A percentile compares a stretch with the other conserved stretches of the same genome.
phyloP scores from a whole-genome alignment of 2,888 invertebrate species.

The Bedellia somnulentella region DNA sequence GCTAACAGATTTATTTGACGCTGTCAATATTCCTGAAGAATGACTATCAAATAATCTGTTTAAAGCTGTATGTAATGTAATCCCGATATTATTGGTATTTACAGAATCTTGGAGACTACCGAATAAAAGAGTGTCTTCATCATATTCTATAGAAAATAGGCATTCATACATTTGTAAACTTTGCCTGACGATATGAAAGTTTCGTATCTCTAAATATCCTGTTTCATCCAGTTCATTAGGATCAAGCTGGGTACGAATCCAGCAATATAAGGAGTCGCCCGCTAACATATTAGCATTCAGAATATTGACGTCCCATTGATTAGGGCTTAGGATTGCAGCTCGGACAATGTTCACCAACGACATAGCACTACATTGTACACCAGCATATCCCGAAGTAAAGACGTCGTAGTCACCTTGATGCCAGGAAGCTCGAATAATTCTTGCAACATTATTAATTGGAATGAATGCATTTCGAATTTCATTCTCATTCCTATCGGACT shows the following conservation, averaged over 20 bases:
- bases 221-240: constrained; percentile 10
- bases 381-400: neutral
- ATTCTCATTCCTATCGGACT: neutral
- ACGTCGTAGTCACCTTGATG: neutral
- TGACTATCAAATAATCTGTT: no score
- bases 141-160: no score
- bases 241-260: constrained; percentile 8
- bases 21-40: no score
- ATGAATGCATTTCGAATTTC: neutral
- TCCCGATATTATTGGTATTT: no score
- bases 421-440: neutral
- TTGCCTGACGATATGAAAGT: constrained; percentile 7
- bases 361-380: neutral
- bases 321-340: neutral
- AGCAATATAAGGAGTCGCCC: constrained; percentile 8
- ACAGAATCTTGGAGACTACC: no score
- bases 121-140: no score
- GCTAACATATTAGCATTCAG: constrained; percentile 7
- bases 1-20: no score
- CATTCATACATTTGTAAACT: constrained; percentile 4
- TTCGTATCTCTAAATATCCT: constrained; percentile 10
- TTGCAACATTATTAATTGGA: neutral
- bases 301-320: neutral
- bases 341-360: neutral
- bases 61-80: no score